A percentile compares a stretch with the other conserved stretches of the same genome.
phyloP scores from a whole-genome alignment of 2,888 invertebrate genomes.

The Leptopterna dolabrata region DNA sequence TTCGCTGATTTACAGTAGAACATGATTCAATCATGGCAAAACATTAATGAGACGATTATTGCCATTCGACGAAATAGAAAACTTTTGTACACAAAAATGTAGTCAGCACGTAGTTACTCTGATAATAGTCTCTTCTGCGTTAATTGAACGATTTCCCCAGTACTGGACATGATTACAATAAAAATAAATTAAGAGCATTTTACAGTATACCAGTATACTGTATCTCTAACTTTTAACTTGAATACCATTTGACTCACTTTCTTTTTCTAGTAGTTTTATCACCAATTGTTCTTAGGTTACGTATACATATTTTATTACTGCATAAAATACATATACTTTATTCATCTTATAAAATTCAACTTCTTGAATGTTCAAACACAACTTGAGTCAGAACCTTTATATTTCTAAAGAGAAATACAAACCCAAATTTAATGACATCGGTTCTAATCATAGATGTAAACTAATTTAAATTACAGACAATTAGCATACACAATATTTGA shows the following conservation, averaged over 20 bases:
- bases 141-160: neutral
- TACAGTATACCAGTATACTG: neutral
- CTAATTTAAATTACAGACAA: conserved; percentile 41
- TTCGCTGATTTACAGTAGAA: neutral
- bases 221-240: neutral
- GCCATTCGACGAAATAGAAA: neutral
- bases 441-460: conserved; percentile 26
- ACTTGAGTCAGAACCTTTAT: conserved; percentile 9
- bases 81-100: neutral
- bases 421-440: conserved; percentile 24
- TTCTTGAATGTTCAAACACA: conserved; percentile 12
- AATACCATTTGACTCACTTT: neutral
- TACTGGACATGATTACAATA: neutral
- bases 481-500: conserved; percentile 12
- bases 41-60: neutral
- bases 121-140: neutral
- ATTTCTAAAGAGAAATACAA: conserved; percentile 19
- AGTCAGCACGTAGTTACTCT: neutral
- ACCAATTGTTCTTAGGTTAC: conserved; percentile 6
- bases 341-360: conserved; percentile 8
- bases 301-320: conserved; percentile 14
- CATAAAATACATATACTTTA: conserved; percentile 36
- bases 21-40: neutral
- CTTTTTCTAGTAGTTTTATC: neutral
- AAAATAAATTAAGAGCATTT: neutral